These are phyloP conservation scores for Platerodrilus igneus DNA, from an alignment of 2,888 invertebrate genomes.

Conservation along the genomic window DNA sequence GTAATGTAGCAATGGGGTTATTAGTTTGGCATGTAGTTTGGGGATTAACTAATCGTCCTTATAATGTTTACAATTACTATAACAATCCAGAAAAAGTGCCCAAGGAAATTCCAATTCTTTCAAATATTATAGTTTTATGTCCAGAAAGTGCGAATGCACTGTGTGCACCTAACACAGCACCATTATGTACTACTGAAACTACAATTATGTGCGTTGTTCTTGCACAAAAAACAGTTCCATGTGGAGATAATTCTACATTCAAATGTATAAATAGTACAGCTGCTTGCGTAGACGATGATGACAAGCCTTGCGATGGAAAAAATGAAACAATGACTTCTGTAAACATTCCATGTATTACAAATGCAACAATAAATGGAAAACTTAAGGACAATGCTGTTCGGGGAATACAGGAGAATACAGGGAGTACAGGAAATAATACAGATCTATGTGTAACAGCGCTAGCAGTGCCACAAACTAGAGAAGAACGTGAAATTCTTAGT, in stretches of 20 bases:
- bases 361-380: constrained; percentile 38
- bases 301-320: constrained; percentile 32
- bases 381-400: constrained; percentile 17
- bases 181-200: constrained; percentile 40
- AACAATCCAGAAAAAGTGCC: constrained; percentile 37
- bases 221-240: constrained; percentile 35
- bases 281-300: constrained; percentile 33
- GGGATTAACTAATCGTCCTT: constrained; percentile 34
- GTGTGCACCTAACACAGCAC: constrained; percentile 38
- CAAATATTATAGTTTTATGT: constrained; percentile 39
- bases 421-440: constrained; percentile 5
- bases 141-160: constrained; percentile 38
- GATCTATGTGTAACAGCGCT: constrained; percentile 41
- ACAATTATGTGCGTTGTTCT: constrained; percentile 41
- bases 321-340: constrained; percentile 31
- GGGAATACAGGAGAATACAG: constrained; percentile 2
- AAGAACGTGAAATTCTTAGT: constrained; percentile 23
- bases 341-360: constrained; percentile 40
- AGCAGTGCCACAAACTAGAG: constrained; percentile 40
- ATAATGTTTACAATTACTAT: constrained; percentile 42
- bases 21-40: constrained; percentile 39
- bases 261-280: constrained; percentile 37
- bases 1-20: constrained; percentile 40
- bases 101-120: constrained; percentile 37
- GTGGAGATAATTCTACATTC: constrained; percentile 32